Conservation (phyloP, 2,888 invertebrate genomes). For the Coelinius sp. region DNA sequence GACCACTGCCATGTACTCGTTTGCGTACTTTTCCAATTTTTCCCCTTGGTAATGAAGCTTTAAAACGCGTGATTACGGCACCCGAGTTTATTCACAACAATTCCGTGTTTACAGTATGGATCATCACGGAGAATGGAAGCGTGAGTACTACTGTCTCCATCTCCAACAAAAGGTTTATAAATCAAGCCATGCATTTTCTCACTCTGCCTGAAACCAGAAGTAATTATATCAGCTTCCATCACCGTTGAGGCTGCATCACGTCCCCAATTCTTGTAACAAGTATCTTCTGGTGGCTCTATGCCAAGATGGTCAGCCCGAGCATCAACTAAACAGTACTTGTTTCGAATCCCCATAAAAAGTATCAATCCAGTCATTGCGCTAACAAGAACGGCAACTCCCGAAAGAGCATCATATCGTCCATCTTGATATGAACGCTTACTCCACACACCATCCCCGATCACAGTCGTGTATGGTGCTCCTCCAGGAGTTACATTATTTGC, state of each 20-base stretch:
- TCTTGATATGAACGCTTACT: conserved; percentile 32
- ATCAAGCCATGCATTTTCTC: conserved; percentile 44
- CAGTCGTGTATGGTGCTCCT: conserved; percentile 21
- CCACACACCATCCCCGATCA: conserved; percentile 35
- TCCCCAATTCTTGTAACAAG: conserved; percentile 55
- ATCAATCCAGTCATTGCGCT: conserved; percentile 42
- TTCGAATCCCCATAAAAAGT: conserved; percentile 50
- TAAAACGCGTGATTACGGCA: background rate
- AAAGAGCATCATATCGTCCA: conserved; percentile 33
- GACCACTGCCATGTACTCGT: background rate
- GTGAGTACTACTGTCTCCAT: conserved; percentile 61
- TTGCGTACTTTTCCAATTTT: background rate
- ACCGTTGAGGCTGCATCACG: conserved; percentile 52
- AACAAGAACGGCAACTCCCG: conserved; percentile 37
- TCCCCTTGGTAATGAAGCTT: background rate
- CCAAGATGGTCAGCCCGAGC: background rate
- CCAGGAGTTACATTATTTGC: background rate
- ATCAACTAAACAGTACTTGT: conserved; percentile 53
- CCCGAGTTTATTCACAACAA: conserved; percentile 45
- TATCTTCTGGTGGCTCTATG: conserved; percentile 29
- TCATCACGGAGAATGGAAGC: conserved; percentile 50
- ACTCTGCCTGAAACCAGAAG: conserved; percentile 47
- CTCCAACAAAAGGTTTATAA: conserved; percentile 41
- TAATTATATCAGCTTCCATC: conserved; percentile 50
- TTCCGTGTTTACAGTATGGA: conserved; percentile 48